Base-by-base conservation (phyloP, 2,888 invertebrate genomes). In the Glyphotaelius pellucidus region DNA sequence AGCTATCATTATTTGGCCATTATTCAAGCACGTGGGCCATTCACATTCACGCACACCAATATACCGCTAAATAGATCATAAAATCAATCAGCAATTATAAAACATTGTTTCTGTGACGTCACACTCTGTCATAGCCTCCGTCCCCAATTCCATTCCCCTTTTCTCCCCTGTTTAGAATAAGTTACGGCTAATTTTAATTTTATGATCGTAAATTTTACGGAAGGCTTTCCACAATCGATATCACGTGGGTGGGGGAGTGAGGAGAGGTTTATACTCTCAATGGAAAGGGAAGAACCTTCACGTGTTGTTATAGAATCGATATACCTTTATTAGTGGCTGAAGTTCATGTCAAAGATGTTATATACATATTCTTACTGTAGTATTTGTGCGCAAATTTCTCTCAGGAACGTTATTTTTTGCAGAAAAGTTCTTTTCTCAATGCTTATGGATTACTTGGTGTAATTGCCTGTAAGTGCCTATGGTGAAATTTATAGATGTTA, bases 91-190 rank as follows among this genome's bases (percentile, higher is more conserved):
- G 32, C 42, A 47, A 15, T 3, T 15, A 47, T 14, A 15, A 14
- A 47, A 47, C 47, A 47, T 19, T 35, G 83, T 15, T 32, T 83
- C 52, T 87, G 32, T 88, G 88, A 88, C 88, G 88, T 88, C 88
- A 88, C 31, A 79, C 12, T 9, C 25, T 79, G 79, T 88, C 31
- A 80, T 31, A 67, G n/a, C 12, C 31, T 31, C 31, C 42, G 0
- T 31, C 47, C 30, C 15, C 52, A 25, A 25, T 5, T 67, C 25
- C 19, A 67, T 5, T 25, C 4, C 52, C 4, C 25, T 67, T n/a
- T 15, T 25, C 35, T 5, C 31, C 47, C 42, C 7, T 15, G 12
- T 25, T 15, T 30, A 12, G 42, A n/a, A 86, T 86, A 52, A 30
- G 86, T 86, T 86, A 38, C 31, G 38, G 25, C 52, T 42, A 9